Evolutionary conservation across 2,888 invertebrate species (phyloP).

Genomic region (Orgyia antiqua): DNA sequence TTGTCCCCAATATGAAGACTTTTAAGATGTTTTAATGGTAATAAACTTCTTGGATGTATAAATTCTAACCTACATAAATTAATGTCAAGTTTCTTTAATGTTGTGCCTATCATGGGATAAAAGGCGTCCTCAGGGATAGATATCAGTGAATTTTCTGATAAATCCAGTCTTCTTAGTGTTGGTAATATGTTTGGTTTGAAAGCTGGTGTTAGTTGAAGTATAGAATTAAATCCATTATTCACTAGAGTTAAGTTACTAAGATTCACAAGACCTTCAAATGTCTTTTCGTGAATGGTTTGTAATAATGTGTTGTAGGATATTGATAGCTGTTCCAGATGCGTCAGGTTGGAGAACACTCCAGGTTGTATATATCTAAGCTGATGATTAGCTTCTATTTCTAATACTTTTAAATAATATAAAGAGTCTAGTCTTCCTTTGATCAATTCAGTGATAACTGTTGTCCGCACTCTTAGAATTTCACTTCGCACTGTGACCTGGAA

Average conservation of each 20-base stretch:
- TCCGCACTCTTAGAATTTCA: conserved; percentile 62
- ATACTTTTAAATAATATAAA: conserved; percentile 48
- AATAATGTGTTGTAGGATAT: conserved; percentile 76
- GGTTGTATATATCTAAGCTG: conserved; percentile 65
- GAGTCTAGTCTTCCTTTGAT: conserved; percentile 56
- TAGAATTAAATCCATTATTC: conserved; percentile 73
- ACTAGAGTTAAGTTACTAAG: conserved; percentile 69
- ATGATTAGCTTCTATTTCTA: conserved; percentile 77
- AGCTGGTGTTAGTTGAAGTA: conserved; percentile 59
- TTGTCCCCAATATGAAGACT: conserved; percentile 74
- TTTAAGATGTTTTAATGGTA: conserved; percentile 58
- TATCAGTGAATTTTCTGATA: conserved; percentile 75
- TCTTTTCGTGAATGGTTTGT: conserved; percentile 50
- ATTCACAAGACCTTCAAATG: conserved; percentile 71
- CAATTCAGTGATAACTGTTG: conserved; percentile 65
- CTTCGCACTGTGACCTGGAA: conserved; percentile 56
- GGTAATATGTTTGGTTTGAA: conserved; percentile 63
- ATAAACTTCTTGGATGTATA: conserved; percentile 71
- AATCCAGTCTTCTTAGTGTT: conserved; percentile 56
- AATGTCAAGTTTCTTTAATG: conserved; percentile 62
- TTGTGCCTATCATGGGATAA: conserved; percentile 57
- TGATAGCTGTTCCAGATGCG: conserved; percentile 66
- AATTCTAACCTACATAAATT: conserved; percentile 73
- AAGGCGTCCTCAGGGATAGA: conserved; percentile 63
- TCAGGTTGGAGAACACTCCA: conserved; percentile 67